These are phyloP conservation scores for Manis pentadactyla DNA, from an alignment of 2,797 vertebrate species.

Conservation along the genomic window DNA sequence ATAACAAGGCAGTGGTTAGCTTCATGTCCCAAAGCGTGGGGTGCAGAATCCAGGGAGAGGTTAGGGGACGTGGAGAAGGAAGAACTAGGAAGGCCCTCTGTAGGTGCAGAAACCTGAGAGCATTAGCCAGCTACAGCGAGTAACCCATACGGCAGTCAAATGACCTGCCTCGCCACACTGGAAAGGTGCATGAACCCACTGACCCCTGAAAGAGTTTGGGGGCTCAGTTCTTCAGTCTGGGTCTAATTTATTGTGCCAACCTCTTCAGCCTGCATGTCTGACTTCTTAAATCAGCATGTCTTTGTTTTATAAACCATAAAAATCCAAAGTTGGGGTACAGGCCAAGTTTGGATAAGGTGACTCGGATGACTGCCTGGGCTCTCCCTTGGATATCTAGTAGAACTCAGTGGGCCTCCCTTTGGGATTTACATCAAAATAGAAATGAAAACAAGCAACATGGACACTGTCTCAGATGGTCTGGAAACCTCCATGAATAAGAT, in stretches of 20 bases:
- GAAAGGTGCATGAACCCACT: background rate
- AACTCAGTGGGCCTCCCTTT: background rate
- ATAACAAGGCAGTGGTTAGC: background rate
- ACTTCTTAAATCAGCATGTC: conserved; percentile 52
- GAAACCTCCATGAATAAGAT: conserved; percentile 74
- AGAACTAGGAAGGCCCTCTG: background rate
- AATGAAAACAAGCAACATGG: conserved; percentile 73
- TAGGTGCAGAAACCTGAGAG: background rate
- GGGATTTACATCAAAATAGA: background rate
- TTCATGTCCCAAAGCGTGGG: background rate
- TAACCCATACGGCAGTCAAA: background rate
- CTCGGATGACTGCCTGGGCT: background rate
- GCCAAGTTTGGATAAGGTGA: background rate
- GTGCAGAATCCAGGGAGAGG: background rate
- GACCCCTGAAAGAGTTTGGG: background rate
- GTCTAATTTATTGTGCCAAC: background rate
- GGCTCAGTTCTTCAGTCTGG: background rate
- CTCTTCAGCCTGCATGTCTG: background rate
- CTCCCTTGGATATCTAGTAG: background rate
- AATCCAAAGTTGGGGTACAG: background rate
- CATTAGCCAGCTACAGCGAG: background rate
- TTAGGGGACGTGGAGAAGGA: background rate
- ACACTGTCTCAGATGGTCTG: conserved; percentile 80
- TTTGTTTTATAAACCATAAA: conserved; percentile 59
- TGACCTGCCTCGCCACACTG: background rate